A percentile compares a stretch with the other conserved stretches of the same genome.
Evolutionary conservation across 1,140 invertebrate genomes (phyloP).

Genomic region (Drosophila kikkawai): DNA sequence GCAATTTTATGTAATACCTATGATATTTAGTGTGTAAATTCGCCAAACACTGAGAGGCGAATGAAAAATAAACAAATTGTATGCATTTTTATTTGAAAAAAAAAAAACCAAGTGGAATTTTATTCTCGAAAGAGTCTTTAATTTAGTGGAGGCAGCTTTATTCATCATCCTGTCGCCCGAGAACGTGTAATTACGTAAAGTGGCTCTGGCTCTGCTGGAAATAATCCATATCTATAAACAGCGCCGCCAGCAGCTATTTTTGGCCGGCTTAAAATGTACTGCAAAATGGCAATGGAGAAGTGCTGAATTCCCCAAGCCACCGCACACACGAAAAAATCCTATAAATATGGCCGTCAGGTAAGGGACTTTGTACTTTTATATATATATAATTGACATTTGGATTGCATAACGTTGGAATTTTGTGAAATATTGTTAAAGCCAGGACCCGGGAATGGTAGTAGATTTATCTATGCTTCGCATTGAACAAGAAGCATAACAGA

Average conservation of each 20-base stretch:
- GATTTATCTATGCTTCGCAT: slow-evolving; percentile 30
- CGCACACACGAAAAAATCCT: neutral
- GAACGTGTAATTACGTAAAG: slow-evolving; percentile 49
- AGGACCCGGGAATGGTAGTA: neutral
- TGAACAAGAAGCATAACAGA: slow-evolving; percentile 1
- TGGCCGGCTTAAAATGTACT: slow-evolving; percentile 24
- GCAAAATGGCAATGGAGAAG: slow-evolving; percentile 8
- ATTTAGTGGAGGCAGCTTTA: neutral
- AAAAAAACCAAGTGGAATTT: neutral
- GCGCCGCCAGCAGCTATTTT: slow-evolving; percentile 26
- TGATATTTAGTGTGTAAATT: slow-evolving; percentile 63
- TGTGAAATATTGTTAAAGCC: slow-evolving; percentile 34
- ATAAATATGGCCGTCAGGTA: slow-evolving; percentile 18
- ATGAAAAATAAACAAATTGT: slow-evolving; percentile 66
- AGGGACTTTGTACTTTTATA: slow-evolving; percentile 5
- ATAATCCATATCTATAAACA: slow-evolving; percentile 28
- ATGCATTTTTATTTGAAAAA: slow-evolving; percentile 67
- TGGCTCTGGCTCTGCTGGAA: slow-evolving; percentile 24
- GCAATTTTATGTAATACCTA: slow-evolving; percentile 61
- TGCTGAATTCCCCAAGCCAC: neutral
- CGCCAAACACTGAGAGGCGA: slow-evolving; percentile 45
- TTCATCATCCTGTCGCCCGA: slow-evolving; percentile 1
- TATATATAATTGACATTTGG: slow-evolving; percentile 18
- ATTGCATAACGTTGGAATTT: slow-evolving; percentile 8
- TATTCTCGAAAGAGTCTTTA: slow-evolving; percentile 5